Percentiles rank a stretch among this genome's conserved stretches.
Evolutionary conservation across 92 coral and sea anemone species (phyloP).

Genomic region (Siderastrea siderea): DNA sequence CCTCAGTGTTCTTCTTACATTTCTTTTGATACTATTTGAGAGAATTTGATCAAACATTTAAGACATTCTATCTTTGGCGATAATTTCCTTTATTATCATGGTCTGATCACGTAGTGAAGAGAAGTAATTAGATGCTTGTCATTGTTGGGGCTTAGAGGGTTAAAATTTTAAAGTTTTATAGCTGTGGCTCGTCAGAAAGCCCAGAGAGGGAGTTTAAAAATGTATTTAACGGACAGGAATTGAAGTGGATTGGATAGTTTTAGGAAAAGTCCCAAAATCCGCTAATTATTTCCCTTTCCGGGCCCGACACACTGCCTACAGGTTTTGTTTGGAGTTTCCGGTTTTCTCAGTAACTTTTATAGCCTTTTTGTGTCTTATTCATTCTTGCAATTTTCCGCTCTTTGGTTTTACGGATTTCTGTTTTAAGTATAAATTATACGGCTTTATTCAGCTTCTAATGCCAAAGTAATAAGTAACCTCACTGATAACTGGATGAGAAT

Average conservation of each 20-base stretch:
- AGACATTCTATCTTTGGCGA: too few species aligned
- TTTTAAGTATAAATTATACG: neutral
- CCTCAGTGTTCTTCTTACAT: too few species aligned
- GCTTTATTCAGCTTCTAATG: neutral
- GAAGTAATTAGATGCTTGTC: neutral
- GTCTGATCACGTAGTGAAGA: neutral
- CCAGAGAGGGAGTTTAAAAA: neutral
- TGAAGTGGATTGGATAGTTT: neutral
- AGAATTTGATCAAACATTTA: too few species aligned
- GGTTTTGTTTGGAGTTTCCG: neutral
- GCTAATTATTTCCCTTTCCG: neutral
- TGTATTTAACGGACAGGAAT: neutral
- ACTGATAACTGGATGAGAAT: neutral
- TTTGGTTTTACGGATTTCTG: neutral
- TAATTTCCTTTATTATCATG: neutral
- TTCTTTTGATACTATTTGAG: too few species aligned
- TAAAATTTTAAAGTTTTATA: too few species aligned
- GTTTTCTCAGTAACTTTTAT: neutral
- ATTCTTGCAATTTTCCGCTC: neutral
- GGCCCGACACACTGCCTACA: slow-evolving; percentile 4
- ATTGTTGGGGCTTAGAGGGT: too few species aligned
- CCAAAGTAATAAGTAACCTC: neutral
- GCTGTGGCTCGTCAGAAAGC: too few species aligned
- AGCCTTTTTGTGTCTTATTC: too few species aligned
- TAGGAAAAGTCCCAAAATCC: neutral